Conservation (phyloP, 2,797 vertebrate genomes). For the Lepidocolaptes lacrymiger region DNA sequence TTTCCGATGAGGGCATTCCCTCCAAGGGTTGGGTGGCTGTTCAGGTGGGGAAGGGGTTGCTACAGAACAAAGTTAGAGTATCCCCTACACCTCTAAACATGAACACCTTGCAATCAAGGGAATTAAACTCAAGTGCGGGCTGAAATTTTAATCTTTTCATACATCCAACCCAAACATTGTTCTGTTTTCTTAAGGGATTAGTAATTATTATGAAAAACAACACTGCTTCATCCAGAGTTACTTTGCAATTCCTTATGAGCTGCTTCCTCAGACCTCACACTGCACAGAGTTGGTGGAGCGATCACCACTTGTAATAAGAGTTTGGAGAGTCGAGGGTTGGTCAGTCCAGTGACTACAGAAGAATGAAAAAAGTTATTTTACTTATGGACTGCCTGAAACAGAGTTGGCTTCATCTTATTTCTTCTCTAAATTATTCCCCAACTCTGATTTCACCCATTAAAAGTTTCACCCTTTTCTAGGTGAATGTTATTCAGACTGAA, state of each 20-base stretch:
- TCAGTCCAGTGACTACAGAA: neutral
- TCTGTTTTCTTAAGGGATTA: constrained; percentile 73
- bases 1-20: constrained; percentile 2
- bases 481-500: neutral
- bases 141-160: constrained; percentile 8
- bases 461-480: neutral
- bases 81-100: neutral
- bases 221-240: constrained; percentile 49
- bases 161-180: constrained; percentile 41
- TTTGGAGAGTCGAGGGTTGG: neutral
- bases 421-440: neutral
- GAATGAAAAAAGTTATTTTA: neutral
- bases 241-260: neutral
- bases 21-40: neutral
- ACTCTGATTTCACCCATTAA: neutral
- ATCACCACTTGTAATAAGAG: neutral
- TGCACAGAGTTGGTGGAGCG: neutral
- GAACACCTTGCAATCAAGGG: neutral
- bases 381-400: neutral
- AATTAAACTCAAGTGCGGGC: neutral
- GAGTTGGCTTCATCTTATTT: neutral
- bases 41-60: neutral
- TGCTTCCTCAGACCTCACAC: constrained; percentile 57
- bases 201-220: constrained; percentile 71
- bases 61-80: neutral